These are phyloP conservation scores for Ochropleura leucogaster DNA, from an alignment of 2,888 invertebrate species.

Conservation along the genomic window DNA sequence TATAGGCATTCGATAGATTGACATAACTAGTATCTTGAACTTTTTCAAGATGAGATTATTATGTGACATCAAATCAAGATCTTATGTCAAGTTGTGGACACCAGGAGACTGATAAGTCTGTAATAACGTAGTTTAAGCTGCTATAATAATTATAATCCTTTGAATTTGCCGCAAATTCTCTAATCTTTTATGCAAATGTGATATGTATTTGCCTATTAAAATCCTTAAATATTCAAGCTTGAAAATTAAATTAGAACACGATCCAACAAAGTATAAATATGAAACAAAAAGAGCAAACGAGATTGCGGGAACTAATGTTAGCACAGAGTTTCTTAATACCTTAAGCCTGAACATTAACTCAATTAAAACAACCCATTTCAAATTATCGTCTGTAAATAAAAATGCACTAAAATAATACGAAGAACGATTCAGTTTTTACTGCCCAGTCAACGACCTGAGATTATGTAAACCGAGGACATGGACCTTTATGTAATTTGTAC, in stretches of 20 bases:
- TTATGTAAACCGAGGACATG: conserved; percentile 59
- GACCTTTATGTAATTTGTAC: conserved; percentile 58
- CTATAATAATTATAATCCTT: conserved; percentile 21
- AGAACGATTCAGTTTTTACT: conserved; percentile 49
- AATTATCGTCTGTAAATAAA: conserved; percentile 33
- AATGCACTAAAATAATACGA: conserved; percentile 19
- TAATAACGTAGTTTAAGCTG: conserved; percentile 3
- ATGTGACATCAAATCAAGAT: conserved; percentile 9
- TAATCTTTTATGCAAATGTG: conserved; percentile 15
- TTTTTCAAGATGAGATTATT: conserved; percentile 18
- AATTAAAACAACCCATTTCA: conserved; percentile 32
- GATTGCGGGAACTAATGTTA: conserved; percentile 8
- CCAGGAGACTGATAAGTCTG: background rate
- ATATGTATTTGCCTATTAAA: background rate
- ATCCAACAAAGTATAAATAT: conserved; percentile 9
- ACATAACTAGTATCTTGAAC: conserved; percentile 7
- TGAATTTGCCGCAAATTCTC: conserved; percentile 1
- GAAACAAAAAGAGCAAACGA: background rate
- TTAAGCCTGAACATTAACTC: conserved; percentile 18
- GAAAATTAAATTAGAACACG: conserved; percentile 10
- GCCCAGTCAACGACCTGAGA: conserved; percentile 59
- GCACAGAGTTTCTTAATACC: conserved; percentile 19
- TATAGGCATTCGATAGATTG: conserved; percentile 7
- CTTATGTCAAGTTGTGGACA: conserved; percentile 7
- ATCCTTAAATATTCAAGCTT: background rate